Evolutionary conservation across 2,113 vertebrate species (phyloP).

Genomic region (Amazona vittata): DNA sequence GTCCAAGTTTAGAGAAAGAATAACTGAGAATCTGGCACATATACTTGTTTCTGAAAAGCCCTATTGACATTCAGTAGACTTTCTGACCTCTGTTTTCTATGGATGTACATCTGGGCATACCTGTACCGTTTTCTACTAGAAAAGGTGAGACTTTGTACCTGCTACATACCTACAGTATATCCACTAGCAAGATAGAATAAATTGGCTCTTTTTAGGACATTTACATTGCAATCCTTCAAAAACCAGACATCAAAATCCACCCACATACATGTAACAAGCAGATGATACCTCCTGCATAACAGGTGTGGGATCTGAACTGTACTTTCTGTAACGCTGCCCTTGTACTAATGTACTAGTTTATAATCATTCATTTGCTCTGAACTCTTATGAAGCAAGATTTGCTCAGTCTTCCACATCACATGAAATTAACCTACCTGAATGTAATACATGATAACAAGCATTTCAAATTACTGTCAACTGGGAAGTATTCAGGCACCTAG

Average conservation of each 20-base stretch:
- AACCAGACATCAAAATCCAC: not conserved
- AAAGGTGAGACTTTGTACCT: not conserved
- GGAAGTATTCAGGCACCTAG: not conserved
- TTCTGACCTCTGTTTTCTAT: not conserved
- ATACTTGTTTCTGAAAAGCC: not conserved
- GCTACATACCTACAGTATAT: not conserved
- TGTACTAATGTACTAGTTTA: not conserved
- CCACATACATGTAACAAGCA: not conserved
- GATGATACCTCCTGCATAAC: not conserved
- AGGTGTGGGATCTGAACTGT: not conserved
- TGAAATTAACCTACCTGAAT: not conserved
- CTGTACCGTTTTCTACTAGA: not conserved
- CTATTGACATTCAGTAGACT: not conserved
- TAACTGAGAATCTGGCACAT: not conserved
- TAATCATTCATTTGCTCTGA: not conserved
- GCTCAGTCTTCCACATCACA: not conserved
- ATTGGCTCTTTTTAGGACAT: not conserved
- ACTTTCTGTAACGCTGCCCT: not conserved
- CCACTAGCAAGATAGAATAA: not conserved
- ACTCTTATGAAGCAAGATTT: not conserved
- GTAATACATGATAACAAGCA: not conserved
- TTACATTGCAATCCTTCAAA: not conserved
- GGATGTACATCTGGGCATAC: not conserved
- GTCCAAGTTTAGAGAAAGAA: not conserved
- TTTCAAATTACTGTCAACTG: not conserved